Evolutionary conservation across 2,113 vertebrate species (phyloP).

Genomic region (Pachycephala philippinensis): DNA sequence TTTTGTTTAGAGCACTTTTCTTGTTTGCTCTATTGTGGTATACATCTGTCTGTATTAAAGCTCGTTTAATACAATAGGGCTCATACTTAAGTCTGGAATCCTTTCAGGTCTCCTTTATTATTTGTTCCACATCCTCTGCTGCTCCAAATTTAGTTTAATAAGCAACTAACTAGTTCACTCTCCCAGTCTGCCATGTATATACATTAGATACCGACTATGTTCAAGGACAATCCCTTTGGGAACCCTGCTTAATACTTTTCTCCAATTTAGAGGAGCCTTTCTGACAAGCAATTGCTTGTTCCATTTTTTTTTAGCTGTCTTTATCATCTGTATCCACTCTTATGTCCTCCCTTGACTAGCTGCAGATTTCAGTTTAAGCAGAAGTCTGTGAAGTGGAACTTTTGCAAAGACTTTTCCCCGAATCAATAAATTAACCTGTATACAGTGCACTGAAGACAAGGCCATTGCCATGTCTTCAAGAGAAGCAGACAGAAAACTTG

Average conservation of each 20-base stretch:
- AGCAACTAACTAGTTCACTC: slow-evolving; percentile 43
- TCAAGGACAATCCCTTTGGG: slow-evolving; percentile 18
- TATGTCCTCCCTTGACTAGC: not conserved
- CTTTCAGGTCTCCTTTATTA: slow-evolving; percentile 11
- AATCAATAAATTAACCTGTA: not conserved
- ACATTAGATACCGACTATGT: not conserved
- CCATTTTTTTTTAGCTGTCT: not conserved
- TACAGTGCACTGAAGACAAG: not conserved
- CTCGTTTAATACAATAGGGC: not conserved
- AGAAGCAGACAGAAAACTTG: not conserved
- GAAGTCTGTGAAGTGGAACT: slow-evolving; percentile 28
- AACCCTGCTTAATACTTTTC: slow-evolving; percentile 13
- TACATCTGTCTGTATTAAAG: not conserved
- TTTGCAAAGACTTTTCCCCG: not conserved
- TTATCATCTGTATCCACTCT: slow-evolving; percentile 20
- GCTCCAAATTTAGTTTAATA: slow-evolving; percentile 33
- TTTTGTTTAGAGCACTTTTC: not conserved
- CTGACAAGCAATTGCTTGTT: slow-evolving; percentile 45
- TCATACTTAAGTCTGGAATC: not conserved
- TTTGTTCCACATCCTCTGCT: slow-evolving; percentile 6
- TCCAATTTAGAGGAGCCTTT: slow-evolving; percentile 39
- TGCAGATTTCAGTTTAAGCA: slow-evolving; percentile 25
- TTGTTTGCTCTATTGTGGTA: not conserved
- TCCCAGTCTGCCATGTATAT: not conserved
- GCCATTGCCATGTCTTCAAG: not conserved